phyloP scores from a whole-genome alignment of 35 echinoderm and acorn worm species.

The Holothuria glaberrima region DNA sequence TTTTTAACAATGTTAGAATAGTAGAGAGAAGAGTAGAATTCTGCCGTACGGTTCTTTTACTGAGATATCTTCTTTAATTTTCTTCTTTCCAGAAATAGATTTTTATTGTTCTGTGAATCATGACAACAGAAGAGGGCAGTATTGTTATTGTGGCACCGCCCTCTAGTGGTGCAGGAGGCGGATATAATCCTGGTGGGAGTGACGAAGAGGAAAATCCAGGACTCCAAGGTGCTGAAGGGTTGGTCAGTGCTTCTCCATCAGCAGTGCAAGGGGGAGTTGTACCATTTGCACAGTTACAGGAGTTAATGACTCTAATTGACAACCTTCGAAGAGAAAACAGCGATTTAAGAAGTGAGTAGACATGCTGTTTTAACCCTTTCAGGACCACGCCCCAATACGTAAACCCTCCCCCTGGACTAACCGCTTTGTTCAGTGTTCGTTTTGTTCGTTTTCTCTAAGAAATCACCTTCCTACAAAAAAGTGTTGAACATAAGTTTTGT shows the following conservation, averaged over 20 bases:
- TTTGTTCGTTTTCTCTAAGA: too few relatives aligned
- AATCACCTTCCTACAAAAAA: too few relatives aligned
- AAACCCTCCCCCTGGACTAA: too few relatives aligned
- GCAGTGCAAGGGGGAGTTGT: not conserved
- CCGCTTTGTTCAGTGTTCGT: too few relatives aligned
- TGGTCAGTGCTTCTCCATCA: not conserved
- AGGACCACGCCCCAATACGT: too few relatives aligned
- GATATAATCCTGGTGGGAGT: too few relatives aligned
- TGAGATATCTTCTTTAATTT: too few relatives aligned
- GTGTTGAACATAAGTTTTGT: too few relatives aligned
- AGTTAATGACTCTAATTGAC: not conserved
- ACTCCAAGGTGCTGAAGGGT: not conserved
- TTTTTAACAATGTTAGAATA: too few relatives aligned
- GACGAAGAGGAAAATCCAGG: not conserved
- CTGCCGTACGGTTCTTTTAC: too few relatives aligned
- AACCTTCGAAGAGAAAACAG: not conserved
- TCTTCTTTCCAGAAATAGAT: too few relatives aligned
- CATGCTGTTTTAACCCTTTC: not conserved
- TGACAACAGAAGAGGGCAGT: not conserved
- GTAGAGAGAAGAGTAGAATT: too few relatives aligned
- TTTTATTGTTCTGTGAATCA: not conserved
- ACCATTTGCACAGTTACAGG: not conserved
- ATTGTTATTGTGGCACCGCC: not conserved
- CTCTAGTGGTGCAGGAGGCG: not conserved
- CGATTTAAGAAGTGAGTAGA: slow-evolving; percentile 19